Conservation (phyloP, 2,888 invertebrate genomes). For the Cremastinae sp. region DNA sequence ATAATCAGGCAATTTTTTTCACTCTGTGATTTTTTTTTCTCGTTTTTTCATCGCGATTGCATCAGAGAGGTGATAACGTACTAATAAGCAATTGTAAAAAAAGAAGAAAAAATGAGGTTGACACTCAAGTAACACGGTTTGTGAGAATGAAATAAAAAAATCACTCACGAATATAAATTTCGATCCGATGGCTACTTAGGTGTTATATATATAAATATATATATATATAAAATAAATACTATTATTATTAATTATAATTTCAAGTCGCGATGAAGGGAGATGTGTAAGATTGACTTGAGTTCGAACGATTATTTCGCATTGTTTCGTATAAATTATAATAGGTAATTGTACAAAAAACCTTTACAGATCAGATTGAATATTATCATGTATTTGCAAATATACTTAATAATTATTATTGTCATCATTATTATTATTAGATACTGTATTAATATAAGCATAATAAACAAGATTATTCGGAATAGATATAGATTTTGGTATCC, state of each 20-base stretch:
- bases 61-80: neutral
- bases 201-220: constrained; percentile 42
- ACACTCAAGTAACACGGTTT: constrained; percentile 38
- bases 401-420: constrained; percentile 66
- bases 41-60: constrained; percentile 2
- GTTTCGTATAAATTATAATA: constrained; percentile 70
- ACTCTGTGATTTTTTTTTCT: constrained; percentile 19
- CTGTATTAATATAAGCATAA: constrained; percentile 71
- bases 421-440: constrained; percentile 68
- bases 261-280: constrained; percentile 46
- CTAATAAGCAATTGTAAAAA: constrained; percentile 45
- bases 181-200: constrained; percentile 50
- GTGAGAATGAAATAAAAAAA: constrained; percentile 26
- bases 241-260: constrained; percentile 24
- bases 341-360: constrained; percentile 68
- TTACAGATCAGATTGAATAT: constrained; percentile 70
- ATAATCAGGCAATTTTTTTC: neutral
- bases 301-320: constrained; percentile 68
- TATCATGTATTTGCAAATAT: constrained; percentile 72
- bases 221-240: neutral
- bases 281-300: constrained; percentile 47
- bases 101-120: neutral
- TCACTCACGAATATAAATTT: constrained; percentile 27
- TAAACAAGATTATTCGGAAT: constrained; percentile 67
- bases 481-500: constrained; percentile 7